Percentiles rank a stretch among this genome's conserved stretches.
These are phyloP conservation scores for Macrobrachium rosenbergii DNA, from an alignment of 1,140 invertebrate species.

Conservation along the genomic window DNA sequence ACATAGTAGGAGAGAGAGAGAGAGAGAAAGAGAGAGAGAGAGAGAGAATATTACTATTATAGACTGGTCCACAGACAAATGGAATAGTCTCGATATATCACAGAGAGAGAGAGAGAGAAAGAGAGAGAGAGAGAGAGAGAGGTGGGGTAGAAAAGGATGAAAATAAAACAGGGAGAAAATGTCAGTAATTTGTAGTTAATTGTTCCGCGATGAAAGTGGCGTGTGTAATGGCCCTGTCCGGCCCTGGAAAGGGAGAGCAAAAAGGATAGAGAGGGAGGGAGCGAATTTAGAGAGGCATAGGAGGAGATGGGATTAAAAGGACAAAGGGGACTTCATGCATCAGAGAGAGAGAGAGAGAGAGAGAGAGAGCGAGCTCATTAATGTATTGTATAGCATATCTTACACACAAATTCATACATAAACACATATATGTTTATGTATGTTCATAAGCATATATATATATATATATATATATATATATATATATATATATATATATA, in stretches of 20 bases:
- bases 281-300: neutral
- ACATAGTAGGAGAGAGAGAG: neutral
- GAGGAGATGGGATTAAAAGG: constrained; percentile 4
- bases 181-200: no score
- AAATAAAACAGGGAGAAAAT: no score
- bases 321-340: neutral
- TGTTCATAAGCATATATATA: neutral
- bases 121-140: no score
- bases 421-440: neutral
- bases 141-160: no score
- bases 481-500: neutral
- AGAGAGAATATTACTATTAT: no score
- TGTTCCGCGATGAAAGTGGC: no score
- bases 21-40: constrained; percentile 7
- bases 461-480: neutral
- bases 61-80: no score
- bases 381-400: neutral
- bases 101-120: no score
- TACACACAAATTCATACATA: neutral
- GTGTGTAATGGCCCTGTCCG: no score
- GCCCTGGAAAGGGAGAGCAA: neutral
- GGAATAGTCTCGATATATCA: no score
- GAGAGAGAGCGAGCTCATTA: neutral
- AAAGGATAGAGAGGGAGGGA: neutral
- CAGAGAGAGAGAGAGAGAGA: neutral